These are phyloP conservation scores for Callionymus lyra DNA, from an alignment of 2,113 vertebrate genomes.

Conservation along the genomic window DNA sequence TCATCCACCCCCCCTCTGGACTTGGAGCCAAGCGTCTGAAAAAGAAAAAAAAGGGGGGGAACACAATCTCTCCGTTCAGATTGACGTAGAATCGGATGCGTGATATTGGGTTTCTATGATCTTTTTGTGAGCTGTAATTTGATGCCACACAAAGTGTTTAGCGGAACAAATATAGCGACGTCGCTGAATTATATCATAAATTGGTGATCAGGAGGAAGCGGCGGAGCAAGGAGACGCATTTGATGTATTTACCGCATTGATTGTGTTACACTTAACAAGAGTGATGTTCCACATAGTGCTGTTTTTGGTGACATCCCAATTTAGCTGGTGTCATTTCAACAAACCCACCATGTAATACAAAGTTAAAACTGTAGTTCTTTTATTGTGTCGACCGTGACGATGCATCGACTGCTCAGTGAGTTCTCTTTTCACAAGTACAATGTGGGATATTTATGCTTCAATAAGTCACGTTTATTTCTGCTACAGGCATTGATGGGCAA, in stretches of 20 bases:
- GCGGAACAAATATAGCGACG: constrained; percentile 52
- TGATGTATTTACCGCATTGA: constrained; percentile 41
- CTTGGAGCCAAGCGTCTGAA: constrained; percentile 28
- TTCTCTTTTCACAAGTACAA: constrained; percentile 33
- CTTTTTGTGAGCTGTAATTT: constrained; percentile 54
- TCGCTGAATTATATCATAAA: constrained; percentile 56
- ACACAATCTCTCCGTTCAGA: constrained; percentile 47
- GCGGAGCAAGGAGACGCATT: constrained; percentile 19
- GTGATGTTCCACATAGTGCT: constrained; percentile 25
- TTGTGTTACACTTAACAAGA: constrained; percentile 53
- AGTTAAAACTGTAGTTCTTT: constrained; percentile 49
- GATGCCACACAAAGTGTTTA: constrained; percentile 48
- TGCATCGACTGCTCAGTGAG: constrained; percentile 60
- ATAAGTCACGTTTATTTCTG: no score
- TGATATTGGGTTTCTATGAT: constrained; percentile 58
- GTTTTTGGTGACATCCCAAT: constrained; percentile 32
- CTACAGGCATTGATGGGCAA: no score
- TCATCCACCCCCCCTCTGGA: constrained; percentile 36
- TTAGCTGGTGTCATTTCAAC: constrained; percentile 47
- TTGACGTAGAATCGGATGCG: constrained; percentile 45
- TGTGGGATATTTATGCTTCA: constrained; percentile 10
- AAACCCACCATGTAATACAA: constrained; percentile 50
- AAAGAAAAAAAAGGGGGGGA: constrained; percentile 37
- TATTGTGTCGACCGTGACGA: no score
- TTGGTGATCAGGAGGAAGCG: constrained; percentile 51